These are phyloP conservation scores for Platyscapa corneri DNA, from an alignment of 1,140 invertebrate species.

Conservation along the genomic window DNA sequence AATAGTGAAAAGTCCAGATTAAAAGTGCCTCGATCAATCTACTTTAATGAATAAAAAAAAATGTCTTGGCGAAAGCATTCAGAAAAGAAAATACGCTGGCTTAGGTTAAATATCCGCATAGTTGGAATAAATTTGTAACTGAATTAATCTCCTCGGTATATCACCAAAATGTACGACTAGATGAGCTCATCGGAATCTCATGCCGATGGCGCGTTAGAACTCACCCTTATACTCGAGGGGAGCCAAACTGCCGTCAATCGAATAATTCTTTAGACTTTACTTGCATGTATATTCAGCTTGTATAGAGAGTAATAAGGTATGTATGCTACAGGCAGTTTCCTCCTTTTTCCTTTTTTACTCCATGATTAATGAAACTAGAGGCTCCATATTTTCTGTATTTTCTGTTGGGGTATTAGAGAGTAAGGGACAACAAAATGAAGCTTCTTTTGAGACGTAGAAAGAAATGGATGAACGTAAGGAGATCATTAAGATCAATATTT, in stretches of 20 bases:
- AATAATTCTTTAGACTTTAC: background rate
- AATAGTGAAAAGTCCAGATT: background rate
- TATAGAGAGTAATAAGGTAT: background rate
- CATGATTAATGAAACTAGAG: background rate
- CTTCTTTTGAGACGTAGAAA: background rate
- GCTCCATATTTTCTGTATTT: background rate
- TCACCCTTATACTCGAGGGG: background rate
- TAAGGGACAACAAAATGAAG: background rate
- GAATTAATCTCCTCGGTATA: too few relatives aligned
- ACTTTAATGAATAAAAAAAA: background rate
- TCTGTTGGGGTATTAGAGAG: background rate
- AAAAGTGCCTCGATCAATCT: background rate
- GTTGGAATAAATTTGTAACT: too few relatives aligned
- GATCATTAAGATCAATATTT: constrained; percentile 13
- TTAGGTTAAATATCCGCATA: too few relatives aligned
- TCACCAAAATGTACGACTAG: background rate
- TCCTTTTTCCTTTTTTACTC: background rate
- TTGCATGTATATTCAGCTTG: background rate
- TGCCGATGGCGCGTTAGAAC: background rate
- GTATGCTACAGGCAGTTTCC: background rate
- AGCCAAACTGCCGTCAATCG: background rate
- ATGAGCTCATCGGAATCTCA: background rate
- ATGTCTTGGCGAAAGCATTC: background rate
- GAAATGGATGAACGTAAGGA: background rate
- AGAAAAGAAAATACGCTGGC: background rate